Evolutionary conservation across 2,888 invertebrate species (phyloP).

Genomic region (Monoplex corrugatus): DNA sequence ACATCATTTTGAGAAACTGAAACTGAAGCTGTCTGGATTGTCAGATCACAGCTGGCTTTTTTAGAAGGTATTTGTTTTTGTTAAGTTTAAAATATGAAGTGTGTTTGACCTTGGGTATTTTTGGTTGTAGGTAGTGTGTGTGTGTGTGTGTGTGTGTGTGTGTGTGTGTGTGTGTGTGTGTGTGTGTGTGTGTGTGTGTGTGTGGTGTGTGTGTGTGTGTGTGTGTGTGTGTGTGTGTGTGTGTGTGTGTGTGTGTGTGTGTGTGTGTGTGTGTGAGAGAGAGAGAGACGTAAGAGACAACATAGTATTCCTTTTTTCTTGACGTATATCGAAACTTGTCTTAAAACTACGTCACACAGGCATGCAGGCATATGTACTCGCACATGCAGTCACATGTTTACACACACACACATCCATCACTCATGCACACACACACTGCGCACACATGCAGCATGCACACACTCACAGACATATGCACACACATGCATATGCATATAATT

Average conservation of each 20-base stretch:
- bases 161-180: background rate
- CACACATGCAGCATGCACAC: background rate
- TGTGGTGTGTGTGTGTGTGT: background rate
- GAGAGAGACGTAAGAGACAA: too few relatives aligned
- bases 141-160: conserved; percentile 3
- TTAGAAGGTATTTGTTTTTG: too few relatives aligned
- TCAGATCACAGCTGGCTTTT: too few relatives aligned
- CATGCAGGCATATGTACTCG: background rate
- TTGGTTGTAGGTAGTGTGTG: background rate
- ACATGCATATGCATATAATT: background rate
- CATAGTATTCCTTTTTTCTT: too few relatives aligned
- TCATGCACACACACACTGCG: background rate
- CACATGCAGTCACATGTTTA: background rate
- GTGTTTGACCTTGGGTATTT: too few relatives aligned
- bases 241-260: too few relatives aligned
- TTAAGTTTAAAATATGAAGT: too few relatives aligned
- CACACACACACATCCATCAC: background rate
- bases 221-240: background rate
- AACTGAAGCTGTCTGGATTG: too few relatives aligned
- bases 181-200: background rate
- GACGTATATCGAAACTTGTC: too few relatives aligned
- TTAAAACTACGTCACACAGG: too few relatives aligned
- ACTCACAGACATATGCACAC: background rate
- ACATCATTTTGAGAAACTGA: too few relatives aligned
- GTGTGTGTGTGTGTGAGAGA: too few relatives aligned